Conservation (phyloP, 2,113 vertebrate genomes). For the Leucoraja erinaceus region DNA sequence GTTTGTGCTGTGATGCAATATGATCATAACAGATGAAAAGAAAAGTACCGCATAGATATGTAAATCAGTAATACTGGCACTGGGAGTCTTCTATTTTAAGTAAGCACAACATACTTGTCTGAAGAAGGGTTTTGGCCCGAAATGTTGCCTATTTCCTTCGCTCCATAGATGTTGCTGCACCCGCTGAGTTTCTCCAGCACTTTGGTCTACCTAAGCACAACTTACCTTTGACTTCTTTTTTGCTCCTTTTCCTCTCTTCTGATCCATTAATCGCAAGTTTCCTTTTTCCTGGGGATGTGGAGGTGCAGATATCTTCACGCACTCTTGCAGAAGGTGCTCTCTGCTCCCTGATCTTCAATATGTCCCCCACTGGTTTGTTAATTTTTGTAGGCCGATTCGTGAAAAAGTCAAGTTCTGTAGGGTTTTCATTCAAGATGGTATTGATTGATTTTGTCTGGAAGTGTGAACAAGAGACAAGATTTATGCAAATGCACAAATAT, state of each 20-base stretch:
- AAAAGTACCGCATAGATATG: neutral
- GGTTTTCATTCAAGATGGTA: neutral
- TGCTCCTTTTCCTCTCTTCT: conserved; percentile 45
- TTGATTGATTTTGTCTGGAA: neutral
- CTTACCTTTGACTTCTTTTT: conserved; percentile 50
- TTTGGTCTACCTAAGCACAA: too few species aligned
- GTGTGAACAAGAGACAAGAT: neutral
- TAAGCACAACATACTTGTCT: conserved; percentile 36
- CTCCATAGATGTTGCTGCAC: too few species aligned
- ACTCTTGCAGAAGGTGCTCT: conserved; percentile 28
- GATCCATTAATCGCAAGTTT: conserved; percentile 39
- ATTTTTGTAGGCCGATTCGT: neutral
- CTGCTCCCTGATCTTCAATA: conserved; percentile 34
- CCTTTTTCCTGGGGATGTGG: conserved; percentile 49
- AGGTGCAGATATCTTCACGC: neutral
- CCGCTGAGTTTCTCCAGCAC: too few species aligned
- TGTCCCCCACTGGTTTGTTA: neutral
- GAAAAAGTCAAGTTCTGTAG: conserved; percentile 13
- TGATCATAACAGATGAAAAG: neutral
- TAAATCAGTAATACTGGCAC: neutral
- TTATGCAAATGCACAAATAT: neutral
- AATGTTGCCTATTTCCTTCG: too few species aligned
- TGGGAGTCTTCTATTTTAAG: neutral
- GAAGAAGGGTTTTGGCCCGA: too few species aligned
- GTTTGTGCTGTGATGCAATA: neutral